These are phyloP conservation scores for Pseudochirops cupreus DNA, from an alignment of 2,797 vertebrate species.

Conservation along the genomic window DNA sequence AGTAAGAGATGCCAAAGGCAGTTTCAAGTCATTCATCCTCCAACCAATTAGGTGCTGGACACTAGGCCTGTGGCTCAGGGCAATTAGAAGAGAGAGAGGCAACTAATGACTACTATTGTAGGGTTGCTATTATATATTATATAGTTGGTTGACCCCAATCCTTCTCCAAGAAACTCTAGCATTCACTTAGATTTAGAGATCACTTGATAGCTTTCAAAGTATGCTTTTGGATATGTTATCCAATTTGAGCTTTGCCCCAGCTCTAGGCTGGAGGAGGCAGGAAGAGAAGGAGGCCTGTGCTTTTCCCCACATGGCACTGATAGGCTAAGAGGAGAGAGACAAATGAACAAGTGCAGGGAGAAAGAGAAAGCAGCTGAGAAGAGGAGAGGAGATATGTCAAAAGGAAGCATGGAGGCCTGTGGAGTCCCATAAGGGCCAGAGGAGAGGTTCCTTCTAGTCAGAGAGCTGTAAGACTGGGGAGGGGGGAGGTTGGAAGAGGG, in stretches of 20 bases:
- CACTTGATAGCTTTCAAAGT: neutral
- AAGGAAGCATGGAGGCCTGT: neutral
- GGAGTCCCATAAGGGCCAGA: neutral
- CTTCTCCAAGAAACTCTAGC: neutral
- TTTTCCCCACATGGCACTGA: neutral
- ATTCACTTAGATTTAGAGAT: neutral
- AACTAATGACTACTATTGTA: constrained; percentile 22
- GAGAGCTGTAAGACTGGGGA: neutral
- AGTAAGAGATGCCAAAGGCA: constrained; percentile 27
- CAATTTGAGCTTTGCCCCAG: neutral
- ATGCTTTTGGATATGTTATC: neutral
- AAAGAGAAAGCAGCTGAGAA: neutral
- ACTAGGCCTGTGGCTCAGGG: neutral
- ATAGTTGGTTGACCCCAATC: neutral
- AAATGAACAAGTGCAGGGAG: neutral
- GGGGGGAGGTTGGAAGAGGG: neutral
- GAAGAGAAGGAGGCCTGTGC: neutral
- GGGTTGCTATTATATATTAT: neutral
- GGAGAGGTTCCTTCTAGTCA: neutral
- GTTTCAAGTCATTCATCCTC: neutral
- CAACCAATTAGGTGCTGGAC: constrained; percentile 2
- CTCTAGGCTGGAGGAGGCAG: neutral
- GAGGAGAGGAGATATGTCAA: neutral
- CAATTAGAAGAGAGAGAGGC: constrained; percentile 21
- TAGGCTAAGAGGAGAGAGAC: neutral